phyloP scores from a whole-genome alignment of 2,888 invertebrate species.

The Andrena bucephala region DNA sequence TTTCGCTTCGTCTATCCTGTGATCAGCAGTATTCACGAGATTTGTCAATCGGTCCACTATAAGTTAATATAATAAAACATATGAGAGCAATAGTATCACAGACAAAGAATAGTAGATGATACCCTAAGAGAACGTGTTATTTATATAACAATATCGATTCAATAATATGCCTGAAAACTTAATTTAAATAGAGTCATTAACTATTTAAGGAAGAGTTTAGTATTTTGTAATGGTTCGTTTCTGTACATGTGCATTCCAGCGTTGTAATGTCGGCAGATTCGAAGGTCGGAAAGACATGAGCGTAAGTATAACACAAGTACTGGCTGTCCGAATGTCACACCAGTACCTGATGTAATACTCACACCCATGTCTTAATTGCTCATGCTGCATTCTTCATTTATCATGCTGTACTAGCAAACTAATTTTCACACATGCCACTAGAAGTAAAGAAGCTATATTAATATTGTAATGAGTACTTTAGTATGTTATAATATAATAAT shows the following conservation, averaged over 20 bases:
- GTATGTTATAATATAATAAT: constrained; percentile 46
- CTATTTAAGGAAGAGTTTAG: constrained; percentile 37
- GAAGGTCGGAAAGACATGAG: constrained; percentile 84
- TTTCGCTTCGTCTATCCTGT: constrained; percentile 88
- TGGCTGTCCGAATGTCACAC: constrained; percentile 89
- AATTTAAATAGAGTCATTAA: constrained; percentile 15
- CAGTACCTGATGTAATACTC: constrained; percentile 99
- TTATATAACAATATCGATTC: constrained; percentile 9
- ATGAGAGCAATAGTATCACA: constrained; percentile 36
- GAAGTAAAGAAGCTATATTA: constrained; percentile 75
- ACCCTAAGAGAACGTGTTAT: neutral
- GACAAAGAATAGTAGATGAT: constrained; percentile 7
- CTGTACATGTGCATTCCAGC: constrained; percentile 75
- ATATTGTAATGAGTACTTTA: constrained; percentile 48
- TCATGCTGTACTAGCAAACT: constrained; percentile 82
- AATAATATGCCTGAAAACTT: constrained; percentile 8
- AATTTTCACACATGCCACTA: constrained; percentile 83
- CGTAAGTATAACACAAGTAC: constrained; percentile 98
- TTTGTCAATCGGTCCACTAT: constrained; percentile 91
- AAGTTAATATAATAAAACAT: constrained; percentile 70
- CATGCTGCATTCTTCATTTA: constrained; percentile 84
- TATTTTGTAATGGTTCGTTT: constrained; percentile 49
- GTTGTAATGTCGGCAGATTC: constrained; percentile 78
- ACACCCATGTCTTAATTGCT: constrained; percentile 88
- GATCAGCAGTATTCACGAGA: constrained; percentile 90